Base-by-base conservation (phyloP, 2,797 vertebrate genomes). In the Thripadectes ignobilis region DNA sequence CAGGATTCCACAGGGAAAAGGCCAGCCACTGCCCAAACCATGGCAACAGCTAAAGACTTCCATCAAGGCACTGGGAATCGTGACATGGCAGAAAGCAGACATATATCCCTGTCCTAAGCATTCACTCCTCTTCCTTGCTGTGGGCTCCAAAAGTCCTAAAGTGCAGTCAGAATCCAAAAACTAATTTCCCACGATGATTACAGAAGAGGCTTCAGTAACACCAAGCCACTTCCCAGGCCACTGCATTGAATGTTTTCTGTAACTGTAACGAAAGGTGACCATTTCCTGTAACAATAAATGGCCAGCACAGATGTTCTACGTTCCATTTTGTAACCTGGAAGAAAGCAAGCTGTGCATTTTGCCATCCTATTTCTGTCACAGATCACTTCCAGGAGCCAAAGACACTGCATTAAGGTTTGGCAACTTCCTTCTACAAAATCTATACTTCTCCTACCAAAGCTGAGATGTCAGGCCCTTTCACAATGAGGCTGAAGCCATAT, bases 401-500 rank as follows among this genome's bases (percentile, higher is more conserved):
- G 79, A 48, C 7, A 11, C 24, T 39, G 18, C 3, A 1, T 26
- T 65, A 89, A 3, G 2, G n/a, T 80, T 87, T 91, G 59, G 12
- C 55, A 89, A 59, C 62, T 87, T 68, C 38, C 29, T 54, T 85
- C 58, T 72, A 61, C 41, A 52, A 63, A 54, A 29, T 24, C 57
- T 85, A 39, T 52, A 29, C 19, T 55, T 71, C 48, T 39, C 3
- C 76, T 32, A 41, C 39, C 29, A 63, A 84, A 43, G 36, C 4
- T 26, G 49, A 79, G 51, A 30, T 15, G 34, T 49, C 7, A 61
- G 52, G 45, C 32, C 8, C 73, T 92, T 93, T 95, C 93, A 97
- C 75, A 89, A 89, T 41, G 27, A 89, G 83, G 92, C 94, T 86
- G 52, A 85, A 91, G 82, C 77, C 49, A 10, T 82, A 85, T 88